Base-by-base conservation (phyloP, 2,797 vertebrate genomes). In the Sebastes diaconus region DNA sequence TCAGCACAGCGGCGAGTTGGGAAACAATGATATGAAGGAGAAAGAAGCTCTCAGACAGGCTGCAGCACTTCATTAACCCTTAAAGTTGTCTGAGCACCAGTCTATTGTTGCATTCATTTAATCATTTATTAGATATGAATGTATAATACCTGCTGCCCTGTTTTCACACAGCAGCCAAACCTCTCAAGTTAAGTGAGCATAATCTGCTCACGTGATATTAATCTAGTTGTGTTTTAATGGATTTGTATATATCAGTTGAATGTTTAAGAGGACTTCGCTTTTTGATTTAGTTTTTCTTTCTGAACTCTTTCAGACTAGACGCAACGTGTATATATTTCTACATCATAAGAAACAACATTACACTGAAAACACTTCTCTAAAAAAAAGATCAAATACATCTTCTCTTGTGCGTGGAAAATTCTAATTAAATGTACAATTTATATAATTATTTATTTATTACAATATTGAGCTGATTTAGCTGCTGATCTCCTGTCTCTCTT, bases 1-100 rank as follows among this genome's bases (percentile, higher is more conserved):
- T 65, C 25, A 69, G 75, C 34, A 30, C 76, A 67, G 80, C 67
- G 24, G n/a, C n/a, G n/a, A 64, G 32, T 36, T 64, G 22, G 20
- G 65, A 63, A 36, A 27, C 20, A 69, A 69, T 20, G 11, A 52
- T 52, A 13, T n/a, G 6, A 71, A 59, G 11, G 58, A 20, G 52
- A 30, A 71, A 70, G 22, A 27, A 25, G 39, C 54, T 66, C 14
- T 50, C 25, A 68, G 50, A 34, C 55, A 61, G 61, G 34, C 61
- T 39, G 73, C 59, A 61, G 52, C 68, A 58, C 61, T 30, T 39
- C 25, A 67, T 57, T 18, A n/a, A 24, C 27, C 20, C 34, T 22
- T 50, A 8, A 50, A 29, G 57, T 55, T 73, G 6, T 39, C 16
- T 11, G 2, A 39, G 24, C 22, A 20, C 7, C 10, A 29, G 5